A percentile compares a stretch with the other conserved stretches of the same genome.
These are phyloP conservation scores for Struthio camelus DNA, from an alignment of 2,113 vertebrate species.

Conservation along the genomic window DNA sequence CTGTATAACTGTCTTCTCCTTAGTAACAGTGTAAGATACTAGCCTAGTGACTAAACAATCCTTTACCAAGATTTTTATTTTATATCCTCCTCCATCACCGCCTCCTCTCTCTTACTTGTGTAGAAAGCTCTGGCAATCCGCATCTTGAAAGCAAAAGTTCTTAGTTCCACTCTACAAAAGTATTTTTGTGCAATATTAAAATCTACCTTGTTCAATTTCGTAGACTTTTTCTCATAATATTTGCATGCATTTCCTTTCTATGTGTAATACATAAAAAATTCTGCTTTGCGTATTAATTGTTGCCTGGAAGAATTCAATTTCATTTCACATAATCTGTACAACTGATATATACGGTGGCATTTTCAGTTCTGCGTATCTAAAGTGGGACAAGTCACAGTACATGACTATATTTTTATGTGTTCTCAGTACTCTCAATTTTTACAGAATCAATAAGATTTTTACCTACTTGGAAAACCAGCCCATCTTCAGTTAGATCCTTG, in stretches of 20 bases:
- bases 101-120: not conserved
- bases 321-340: not conserved
- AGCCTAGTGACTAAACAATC: not conserved
- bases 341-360: not conserved
- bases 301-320: not conserved
- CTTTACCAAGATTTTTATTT: not conserved
- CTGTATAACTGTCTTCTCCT: not conserved
- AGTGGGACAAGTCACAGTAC: not conserved
- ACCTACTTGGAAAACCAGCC: not conserved
- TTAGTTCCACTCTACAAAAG: not conserved
- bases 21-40: not conserved
- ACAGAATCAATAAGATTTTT: not conserved
- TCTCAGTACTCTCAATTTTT: not conserved
- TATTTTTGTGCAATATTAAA: not conserved
- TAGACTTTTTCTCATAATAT: not conserved
- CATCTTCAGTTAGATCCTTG: not conserved
- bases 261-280: not conserved
- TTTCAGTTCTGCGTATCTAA: not conserved
- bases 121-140: not conserved
- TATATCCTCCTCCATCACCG: not conserved
- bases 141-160: not conserved
- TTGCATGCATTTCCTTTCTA: not conserved
- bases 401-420: not conserved
- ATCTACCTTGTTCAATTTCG: not conserved
- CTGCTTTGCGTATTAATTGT: not conserved